Percentiles rank a stretch among this genome's conserved stretches.
These are phyloP conservation scores for Aleiodes alternator DNA, from an alignment of 2,888 invertebrate genomes.

Conservation along the genomic window DNA sequence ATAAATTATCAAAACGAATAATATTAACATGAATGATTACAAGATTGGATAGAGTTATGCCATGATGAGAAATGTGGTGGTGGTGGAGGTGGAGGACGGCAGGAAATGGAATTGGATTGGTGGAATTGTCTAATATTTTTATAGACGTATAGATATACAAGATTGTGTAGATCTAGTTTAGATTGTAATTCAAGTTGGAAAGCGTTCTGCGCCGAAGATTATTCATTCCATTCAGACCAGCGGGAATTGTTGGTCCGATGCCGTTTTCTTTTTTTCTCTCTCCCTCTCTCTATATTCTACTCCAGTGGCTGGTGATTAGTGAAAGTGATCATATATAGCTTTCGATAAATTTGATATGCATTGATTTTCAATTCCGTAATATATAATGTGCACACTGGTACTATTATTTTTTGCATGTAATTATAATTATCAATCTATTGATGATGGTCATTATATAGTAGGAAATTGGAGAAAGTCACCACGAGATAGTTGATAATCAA, in stretches of 20 bases:
- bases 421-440: too few species aligned
- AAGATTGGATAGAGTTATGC: too few species aligned
- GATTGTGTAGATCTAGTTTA: constrained; percentile 6
- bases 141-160: too few species aligned
- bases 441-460: neutral
- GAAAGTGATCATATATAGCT: constrained; percentile 37
- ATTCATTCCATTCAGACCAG: neutral
- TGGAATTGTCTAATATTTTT: too few species aligned
- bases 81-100: too few species aligned
- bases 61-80: too few species aligned
- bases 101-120: too few species aligned
- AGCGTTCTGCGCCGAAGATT: constrained; percentile 10
- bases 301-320: constrained; percentile 41
- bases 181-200: constrained; percentile 1
- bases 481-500: too few species aligned
- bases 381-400: neutral
- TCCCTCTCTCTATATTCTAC: constrained; percentile 19
- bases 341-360: neutral
- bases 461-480: too few species aligned
- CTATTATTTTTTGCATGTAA: neutral
- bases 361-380: constrained; percentile 25
- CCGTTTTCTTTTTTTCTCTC: constrained; percentile 8
- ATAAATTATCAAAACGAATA: too few species aligned
- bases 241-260: neutral
- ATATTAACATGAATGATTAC: too few species aligned